A percentile compares a stretch with the other conserved stretches of the same genome.
These are phyloP conservation scores for Echinometra lucunter DNA, from an alignment of 53 echinoderm and acorn worm genomes.

Conservation along the genomic window DNA sequence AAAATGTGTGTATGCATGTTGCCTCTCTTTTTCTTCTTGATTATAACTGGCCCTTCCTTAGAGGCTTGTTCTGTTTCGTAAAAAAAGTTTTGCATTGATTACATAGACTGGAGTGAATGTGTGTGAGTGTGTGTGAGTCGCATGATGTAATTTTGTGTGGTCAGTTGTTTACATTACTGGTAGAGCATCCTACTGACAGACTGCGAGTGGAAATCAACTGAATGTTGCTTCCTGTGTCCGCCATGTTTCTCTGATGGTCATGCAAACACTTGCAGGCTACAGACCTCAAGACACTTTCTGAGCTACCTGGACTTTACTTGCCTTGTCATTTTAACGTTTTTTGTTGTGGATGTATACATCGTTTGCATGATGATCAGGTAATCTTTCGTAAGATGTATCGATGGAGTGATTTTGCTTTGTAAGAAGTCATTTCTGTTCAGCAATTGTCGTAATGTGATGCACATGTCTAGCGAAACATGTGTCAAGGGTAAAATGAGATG, in stretches of 20 bases:
- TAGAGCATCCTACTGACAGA: background rate
- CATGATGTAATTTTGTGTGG: slow-evolving; percentile 55
- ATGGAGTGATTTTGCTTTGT: background rate
- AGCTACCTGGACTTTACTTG: background rate
- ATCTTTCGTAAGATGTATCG: background rate
- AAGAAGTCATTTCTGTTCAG: background rate
- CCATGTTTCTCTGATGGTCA: slow-evolving; percentile 49
- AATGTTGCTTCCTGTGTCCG: slow-evolving; percentile 52
- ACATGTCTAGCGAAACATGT: background rate
- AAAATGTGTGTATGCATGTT: background rate
- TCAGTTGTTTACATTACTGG: slow-evolving; percentile 52
- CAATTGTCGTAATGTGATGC: background rate
- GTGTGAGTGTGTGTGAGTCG: background rate
- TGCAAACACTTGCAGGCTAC: background rate
- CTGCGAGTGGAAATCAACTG: slow-evolving; percentile 26
- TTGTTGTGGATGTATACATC: background rate
- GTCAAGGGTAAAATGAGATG: background rate
- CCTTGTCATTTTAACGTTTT: background rate
- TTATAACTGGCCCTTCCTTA: slow-evolving; percentile 10
- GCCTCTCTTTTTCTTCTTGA: background rate
- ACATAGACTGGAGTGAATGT: background rate
- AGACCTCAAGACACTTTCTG: background rate
- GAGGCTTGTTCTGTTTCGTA: background rate
- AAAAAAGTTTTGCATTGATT: slow-evolving; percentile 10
- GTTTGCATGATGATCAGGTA: slow-evolving; percentile 9